A percentile compares a stretch with the other conserved stretches of the same genome.
phyloP scores from a whole-genome alignment of 2,797 vertebrate species.

The Steatocranus sp. region DNA sequence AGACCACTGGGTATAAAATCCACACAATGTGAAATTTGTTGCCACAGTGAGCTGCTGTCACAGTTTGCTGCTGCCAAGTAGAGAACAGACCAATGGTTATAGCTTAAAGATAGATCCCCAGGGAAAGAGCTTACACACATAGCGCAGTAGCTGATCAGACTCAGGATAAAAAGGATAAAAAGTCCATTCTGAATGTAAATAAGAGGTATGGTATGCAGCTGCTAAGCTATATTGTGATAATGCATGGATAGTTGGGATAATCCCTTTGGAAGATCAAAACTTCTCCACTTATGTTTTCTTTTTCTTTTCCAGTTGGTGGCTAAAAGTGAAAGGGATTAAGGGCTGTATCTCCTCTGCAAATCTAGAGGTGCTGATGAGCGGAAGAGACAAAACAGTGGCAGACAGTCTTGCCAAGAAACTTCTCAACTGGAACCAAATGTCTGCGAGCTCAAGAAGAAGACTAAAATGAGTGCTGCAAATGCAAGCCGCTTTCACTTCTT shows the following conservation, averaged over 20 bases:
- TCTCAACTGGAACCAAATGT: slow-evolving; percentile 30
- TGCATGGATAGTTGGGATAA: slow-evolving; percentile 21
- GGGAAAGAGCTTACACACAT: background rate
- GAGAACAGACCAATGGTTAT: background rate
- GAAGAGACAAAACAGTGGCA: slow-evolving; percentile 33
- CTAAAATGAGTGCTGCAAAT: background rate
- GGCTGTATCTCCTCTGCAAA: slow-evolving; percentile 40
- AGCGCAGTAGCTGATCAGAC: background rate
- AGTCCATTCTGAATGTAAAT: slow-evolving; percentile 12
- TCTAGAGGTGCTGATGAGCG: slow-evolving; percentile 47
- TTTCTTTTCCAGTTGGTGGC: background rate
- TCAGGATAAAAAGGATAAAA: slow-evolving; percentile 12
- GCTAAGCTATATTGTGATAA: background rate
- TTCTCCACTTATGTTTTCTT: background rate
- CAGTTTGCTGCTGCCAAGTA: slow-evolving; percentile 6
- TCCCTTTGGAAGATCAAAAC: slow-evolving; percentile 22
- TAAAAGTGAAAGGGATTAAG: slow-evolving; percentile 32
- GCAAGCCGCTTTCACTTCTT: background rate
- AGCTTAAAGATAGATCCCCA: slow-evolving; percentile 3
- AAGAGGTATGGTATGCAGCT: background rate
- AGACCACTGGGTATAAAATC: slow-evolving; percentile 25
- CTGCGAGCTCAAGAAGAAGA: background rate
- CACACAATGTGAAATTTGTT: slow-evolving; percentile 38
- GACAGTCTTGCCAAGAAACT: slow-evolving; percentile 25
- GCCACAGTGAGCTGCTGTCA: background rate